Percentiles rank a stretch among this genome's conserved stretches.
phyloP scores from a whole-genome alignment of 2,888 invertebrate species.

The Alsophila aescularia region DNA sequence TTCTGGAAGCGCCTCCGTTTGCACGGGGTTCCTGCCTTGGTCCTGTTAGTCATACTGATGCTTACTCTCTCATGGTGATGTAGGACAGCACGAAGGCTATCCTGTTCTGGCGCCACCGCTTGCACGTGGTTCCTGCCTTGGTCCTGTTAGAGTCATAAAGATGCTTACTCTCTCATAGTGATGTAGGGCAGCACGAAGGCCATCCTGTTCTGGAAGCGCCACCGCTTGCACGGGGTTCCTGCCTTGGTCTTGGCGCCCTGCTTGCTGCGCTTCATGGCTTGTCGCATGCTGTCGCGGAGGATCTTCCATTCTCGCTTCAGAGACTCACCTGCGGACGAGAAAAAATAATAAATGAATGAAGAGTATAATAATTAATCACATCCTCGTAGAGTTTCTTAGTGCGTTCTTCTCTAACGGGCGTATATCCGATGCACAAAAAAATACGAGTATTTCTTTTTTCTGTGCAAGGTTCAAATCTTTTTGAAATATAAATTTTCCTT shows the following conservation, averaged over 20 bases:
- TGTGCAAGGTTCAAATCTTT: too few species aligned
- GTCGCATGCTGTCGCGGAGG: constrained; percentile 75
- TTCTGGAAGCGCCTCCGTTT: constrained; percentile 77
- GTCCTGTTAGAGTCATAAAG: constrained; percentile 44
- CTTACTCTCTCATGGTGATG: background rate
- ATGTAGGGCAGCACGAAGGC: constrained; percentile 75
- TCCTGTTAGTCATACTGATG: too few species aligned
- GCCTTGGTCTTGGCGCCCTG: constrained; percentile 64
- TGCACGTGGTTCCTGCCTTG: too few species aligned
- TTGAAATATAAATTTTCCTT: too few species aligned
- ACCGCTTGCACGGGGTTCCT: constrained; percentile 69
- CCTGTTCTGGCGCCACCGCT: too few species aligned
- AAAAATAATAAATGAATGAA: background rate
- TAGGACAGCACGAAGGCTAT: too few species aligned
- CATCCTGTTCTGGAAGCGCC: constrained; percentile 76
- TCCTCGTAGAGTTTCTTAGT: too few species aligned
- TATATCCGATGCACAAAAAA: too few species aligned
- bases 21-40: too few species aligned
- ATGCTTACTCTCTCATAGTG: constrained; percentile 59
- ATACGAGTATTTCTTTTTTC: too few species aligned
- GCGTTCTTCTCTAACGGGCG: too few species aligned
- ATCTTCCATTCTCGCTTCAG: constrained; percentile 80
- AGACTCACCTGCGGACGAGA: constrained; percentile 59
- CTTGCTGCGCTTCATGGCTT: constrained; percentile 68
- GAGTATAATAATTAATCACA: too few species aligned